phyloP scores from a whole-genome alignment of 2,113 vertebrate species.

The Protobothrops mucrosquamatus region DNA sequence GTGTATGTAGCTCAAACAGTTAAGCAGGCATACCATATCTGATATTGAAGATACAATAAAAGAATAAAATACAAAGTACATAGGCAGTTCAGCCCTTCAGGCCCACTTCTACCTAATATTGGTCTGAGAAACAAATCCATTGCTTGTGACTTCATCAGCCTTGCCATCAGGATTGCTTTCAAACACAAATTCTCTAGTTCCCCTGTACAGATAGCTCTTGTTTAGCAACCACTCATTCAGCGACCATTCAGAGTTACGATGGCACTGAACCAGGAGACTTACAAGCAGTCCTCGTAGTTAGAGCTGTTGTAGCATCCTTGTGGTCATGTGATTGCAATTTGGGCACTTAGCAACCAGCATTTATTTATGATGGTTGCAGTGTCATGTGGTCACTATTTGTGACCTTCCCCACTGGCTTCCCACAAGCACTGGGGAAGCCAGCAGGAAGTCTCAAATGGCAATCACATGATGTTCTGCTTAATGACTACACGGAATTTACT shows the following conservation, averaged over 20 bases:
- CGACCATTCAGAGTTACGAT: background rate
- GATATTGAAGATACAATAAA: background rate
- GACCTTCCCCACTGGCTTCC: background rate
- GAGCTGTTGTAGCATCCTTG: background rate
- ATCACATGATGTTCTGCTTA: background rate
- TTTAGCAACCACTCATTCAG: background rate
- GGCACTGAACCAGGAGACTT: background rate
- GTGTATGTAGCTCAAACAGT: background rate
- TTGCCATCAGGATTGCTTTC: background rate
- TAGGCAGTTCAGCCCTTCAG: background rate
- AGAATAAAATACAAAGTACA: background rate
- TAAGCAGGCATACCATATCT: background rate
- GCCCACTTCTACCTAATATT: background rate
- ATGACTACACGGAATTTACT: background rate
- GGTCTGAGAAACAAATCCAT: background rate
- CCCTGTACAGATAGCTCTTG: background rate
- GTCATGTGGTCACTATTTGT: no score
- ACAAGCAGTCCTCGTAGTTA: background rate
- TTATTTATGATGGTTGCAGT: background rate
- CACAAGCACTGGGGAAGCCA: background rate
- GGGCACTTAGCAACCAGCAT: background rate
- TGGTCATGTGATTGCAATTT: background rate
- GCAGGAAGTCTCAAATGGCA: background rate
- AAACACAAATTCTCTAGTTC: background rate
- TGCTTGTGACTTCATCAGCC: background rate